Evolutionary conservation across 2,113 vertebrate species (phyloP), one percentile per base, ranked within the genome.

Genomic region (Esox niger): DNA sequence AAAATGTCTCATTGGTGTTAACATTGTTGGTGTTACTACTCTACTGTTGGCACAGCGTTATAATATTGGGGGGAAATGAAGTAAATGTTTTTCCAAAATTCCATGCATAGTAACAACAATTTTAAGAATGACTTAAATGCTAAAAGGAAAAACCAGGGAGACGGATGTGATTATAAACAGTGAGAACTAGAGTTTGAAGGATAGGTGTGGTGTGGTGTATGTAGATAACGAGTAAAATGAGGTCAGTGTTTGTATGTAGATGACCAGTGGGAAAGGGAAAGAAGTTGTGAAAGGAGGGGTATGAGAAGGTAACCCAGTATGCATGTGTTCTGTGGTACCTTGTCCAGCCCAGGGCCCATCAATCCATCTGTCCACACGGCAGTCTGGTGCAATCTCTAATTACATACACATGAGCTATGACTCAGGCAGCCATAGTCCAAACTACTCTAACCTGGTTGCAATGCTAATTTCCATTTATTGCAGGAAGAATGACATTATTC

Each of bases 371-470:
- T 43, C 5, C 5, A 43, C 15, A 17, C 17, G 38, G 17, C 38
- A 78, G 23, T 55, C 49, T 55, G 30, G 21, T 31, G 61, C 67
- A 56, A 77, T 71, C 66, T 80, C 52, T 78, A 80, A 85, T 89
- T 80, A 84, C 27, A 84, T 86, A 81, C 79, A 79, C 68, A 67
- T 77, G 78, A 86, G 80, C 63, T 72, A 74, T 78, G 70, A 74
- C 32, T 64, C 67, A 62, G 33, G 76, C 73, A 73, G 43, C 61
- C 10, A 23, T 17, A 6, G 63, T 78, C 66, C 82, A 76, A 74
- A 78, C 72, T 65, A 46, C 9, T 35, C 15, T 32, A 61, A 6
- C 33, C 21, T 20, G 33, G 27, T 35, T 23, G 21, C 30, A 61
- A 61, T 52, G 47, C n/a, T n/a, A 15, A 33, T 57, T 2, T 49